phyloP scores from a whole-genome alignment of 2,888 invertebrate species.

The Teinopalpus imperialis region DNA sequence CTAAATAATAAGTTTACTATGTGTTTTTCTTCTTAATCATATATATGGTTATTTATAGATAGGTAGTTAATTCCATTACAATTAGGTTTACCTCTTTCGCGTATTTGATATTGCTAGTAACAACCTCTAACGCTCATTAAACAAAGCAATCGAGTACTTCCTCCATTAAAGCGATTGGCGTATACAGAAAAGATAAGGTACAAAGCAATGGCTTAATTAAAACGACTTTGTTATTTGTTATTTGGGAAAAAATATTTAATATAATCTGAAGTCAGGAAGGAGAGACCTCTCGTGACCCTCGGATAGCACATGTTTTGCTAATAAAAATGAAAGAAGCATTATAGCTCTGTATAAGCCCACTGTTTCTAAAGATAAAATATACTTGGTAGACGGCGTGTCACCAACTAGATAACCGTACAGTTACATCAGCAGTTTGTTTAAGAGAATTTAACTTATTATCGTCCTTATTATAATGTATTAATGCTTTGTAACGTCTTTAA shows the following conservation, averaged over 20 bases:
- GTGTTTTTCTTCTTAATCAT: too few species aligned
- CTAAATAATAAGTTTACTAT: too few species aligned
- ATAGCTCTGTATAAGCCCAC: conserved; percentile 39
- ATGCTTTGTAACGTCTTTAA: conserved; percentile 2
- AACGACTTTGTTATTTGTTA: conserved; percentile 55
- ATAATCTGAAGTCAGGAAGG: conserved; percentile 66
- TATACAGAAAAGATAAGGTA: conserved; percentile 49
- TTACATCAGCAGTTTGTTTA: conserved; percentile 18
- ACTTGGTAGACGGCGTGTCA: conserved; percentile 72
- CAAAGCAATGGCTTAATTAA: conserved; percentile 44
- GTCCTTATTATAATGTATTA: conserved; percentile 3
- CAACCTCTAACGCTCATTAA: conserved; percentile 32
- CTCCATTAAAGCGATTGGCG: conserved; percentile 37
- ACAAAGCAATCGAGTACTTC: conserved; percentile 37
- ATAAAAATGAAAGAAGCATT: conserved; percentile 65
- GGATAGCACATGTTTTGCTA: conserved; percentile 40
- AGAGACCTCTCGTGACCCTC: conserved; percentile 55
- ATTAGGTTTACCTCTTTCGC: too few species aligned
- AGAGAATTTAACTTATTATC: background rate
- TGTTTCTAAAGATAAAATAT: conserved; percentile 49
- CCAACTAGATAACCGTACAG: conserved; percentile 54
- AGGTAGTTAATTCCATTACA: background rate
- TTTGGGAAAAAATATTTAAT: conserved; percentile 43
- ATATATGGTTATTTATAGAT: too few species aligned
- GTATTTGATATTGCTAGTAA: conserved; percentile 4